Evolutionary conservation across 2,797 vertebrate species (phyloP), one percentile per base, ranked within the genome.

Genomic region (Knipowitschia caucasica): DNA sequence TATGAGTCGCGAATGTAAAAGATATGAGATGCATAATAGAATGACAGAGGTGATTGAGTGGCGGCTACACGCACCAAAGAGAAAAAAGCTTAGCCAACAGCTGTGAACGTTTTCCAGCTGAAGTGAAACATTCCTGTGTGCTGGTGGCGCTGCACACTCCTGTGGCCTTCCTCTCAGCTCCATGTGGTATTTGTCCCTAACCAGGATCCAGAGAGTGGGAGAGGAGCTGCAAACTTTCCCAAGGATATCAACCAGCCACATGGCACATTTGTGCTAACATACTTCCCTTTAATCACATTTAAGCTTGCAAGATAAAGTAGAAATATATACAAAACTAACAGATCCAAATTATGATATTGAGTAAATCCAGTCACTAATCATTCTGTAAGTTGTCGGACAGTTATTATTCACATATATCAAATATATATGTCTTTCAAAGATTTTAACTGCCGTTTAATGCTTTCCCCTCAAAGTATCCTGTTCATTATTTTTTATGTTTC

Each of bases 161-260:
- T 74, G 66, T 70, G 71, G 78, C 80, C 86, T 88, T 86, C 86
- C 88, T 91, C 89, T 89, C 89, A 84, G 79, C 77, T 85, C 83
- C 65, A 80, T 92, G 90, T 84, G 90, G 88, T 91, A 90, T 92
- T 89, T 89, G 84, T 92, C 87, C 88, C 88, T 84, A 89, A 84
- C 85, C 88, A 85, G 84, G 87, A 83, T 86, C 75, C 86, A 87
- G 80, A 82, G 86, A 88, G 77, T 77, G 77, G 69, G 71, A 82
- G 80, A 69, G 73, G 76, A 89, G 86, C 85, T 89, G 88, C 88
- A 90, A 90, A 91, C 88, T 90, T 92, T 92, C 90, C 88, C 89
- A 92, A 87, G 88, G 86, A 89, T 89, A 85, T 83, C 83, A 86
- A 81, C 64, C 80, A 86, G 87, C 88, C 87, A 73, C 88, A 87